A percentile compares a stretch with the other conserved stretches of the same genome.
phyloP scores from a whole-genome alignment of 2,888 invertebrate genomes.

The Rhodophaea formosa region DNA sequence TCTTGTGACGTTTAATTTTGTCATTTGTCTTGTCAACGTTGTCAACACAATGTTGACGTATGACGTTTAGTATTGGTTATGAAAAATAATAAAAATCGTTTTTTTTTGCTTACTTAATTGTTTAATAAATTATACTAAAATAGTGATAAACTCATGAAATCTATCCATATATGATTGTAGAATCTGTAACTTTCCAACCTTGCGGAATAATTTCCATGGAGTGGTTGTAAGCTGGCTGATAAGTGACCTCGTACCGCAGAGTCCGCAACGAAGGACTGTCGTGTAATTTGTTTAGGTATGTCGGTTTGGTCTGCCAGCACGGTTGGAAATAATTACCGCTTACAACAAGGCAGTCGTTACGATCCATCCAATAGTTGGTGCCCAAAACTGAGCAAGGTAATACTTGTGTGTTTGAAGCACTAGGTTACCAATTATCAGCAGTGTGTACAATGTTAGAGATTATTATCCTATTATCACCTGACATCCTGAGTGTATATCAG shows the following conservation, averaged over 20 bases:
- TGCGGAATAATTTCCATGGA: slow-evolving; percentile 8
- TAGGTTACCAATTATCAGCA: slow-evolving; percentile 1
- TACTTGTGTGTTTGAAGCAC: slow-evolving; percentile 32
- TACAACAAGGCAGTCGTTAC: slow-evolving; percentile 67
- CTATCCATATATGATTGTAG: not conserved
- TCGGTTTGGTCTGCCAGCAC: slow-evolving; percentile 88
- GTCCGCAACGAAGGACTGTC: slow-evolving; percentile 64
- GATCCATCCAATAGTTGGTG: slow-evolving; percentile 71
- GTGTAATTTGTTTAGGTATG: slow-evolving; percentile 80
- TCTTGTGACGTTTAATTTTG: not conserved
- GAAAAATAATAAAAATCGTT: not conserved
- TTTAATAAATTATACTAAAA: not conserved
- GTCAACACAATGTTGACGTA: not conserved
- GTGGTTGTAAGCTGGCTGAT: slow-evolving; percentile 3
- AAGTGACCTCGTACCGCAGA: slow-evolving; percentile 57
- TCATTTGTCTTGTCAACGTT: not conserved
- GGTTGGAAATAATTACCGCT: slow-evolving; percentile 78
- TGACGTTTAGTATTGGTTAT: not conserved
- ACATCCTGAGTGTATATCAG: not conserved
- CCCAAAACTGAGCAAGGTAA: slow-evolving; percentile 75
- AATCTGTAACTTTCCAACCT: not conserved
- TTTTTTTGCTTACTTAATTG: not conserved
- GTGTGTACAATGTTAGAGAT: not conserved
- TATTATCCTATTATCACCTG: not conserved
- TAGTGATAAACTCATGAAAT: not conserved